Evolutionary conservation across 2,113 vertebrate species (phyloP), one percentile per base, ranked within the genome.

Genomic region (Catharus bicknelli): DNA sequence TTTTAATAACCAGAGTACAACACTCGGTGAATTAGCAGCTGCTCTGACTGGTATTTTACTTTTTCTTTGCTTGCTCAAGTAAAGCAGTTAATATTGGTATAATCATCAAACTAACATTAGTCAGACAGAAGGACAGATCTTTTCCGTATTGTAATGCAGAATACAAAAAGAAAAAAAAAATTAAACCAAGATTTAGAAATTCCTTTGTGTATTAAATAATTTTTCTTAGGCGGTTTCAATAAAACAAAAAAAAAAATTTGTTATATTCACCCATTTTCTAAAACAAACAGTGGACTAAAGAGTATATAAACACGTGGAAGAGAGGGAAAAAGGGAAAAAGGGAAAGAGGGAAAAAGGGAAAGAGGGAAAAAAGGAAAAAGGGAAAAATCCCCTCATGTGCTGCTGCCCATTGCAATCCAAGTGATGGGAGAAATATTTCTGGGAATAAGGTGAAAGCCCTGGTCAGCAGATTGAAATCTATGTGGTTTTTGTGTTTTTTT

Each of bases 1-100:
- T 98, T 98, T 98, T 98, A 98, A 98, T 98, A 98, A 98, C 97
- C 97, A 97, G 97, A 93, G 97, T 98, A 98, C 97, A 98, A 97
- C 97, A 96, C 91, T 86, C 93, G 93, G 95, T 97, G 98, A 98
- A 98, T 98, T 98, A 98, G 98, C 98, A 98, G 98, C 98, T 98
- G 98, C 95, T 96, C 97, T 98, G 97, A 98, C 97, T 97, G 97
- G 97, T 98, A 97, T 98, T 98, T 98, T 97, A 97, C 97, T 97
- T 96, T 95, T 97, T 91, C 97, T 98, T 98, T 98, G 98, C 97
- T 98, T 98, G 98, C 98, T 98, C 97, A 98, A 98, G 97, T 97
- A 97, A 98, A 97, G 98, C 97, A 97, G 97, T 98, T 98, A 98
- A 98, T 98, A 98, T 98, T 97, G 97, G 97, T 97, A 97, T 98